A percentile compares a stretch with the other conserved stretches of the same genome.
Conservation (phyloP, 2,113 vertebrate genomes). For the Noturus placidus region DNA sequence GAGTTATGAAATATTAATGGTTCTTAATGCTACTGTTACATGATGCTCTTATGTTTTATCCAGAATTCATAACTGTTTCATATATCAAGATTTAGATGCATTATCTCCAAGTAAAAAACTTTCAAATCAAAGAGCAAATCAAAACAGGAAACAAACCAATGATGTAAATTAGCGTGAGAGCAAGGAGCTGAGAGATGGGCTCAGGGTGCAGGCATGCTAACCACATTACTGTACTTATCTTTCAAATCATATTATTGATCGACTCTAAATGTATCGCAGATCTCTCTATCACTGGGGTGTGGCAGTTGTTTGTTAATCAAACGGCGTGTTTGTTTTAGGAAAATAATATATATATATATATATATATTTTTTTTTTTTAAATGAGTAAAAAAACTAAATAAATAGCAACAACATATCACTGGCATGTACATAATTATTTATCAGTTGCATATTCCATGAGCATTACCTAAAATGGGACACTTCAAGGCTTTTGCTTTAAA, state of each 20-base stretch:
- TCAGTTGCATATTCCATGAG: neutral
- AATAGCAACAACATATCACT: neutral
- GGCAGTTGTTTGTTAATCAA: conserved; percentile 7
- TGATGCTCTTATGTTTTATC: neutral
- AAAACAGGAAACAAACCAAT: neutral
- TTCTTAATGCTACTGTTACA: conserved; percentile 13
- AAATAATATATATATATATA: too few relatives aligned
- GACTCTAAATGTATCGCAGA: neutral
- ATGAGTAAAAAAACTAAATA: neutral
- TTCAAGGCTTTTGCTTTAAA: neutral
- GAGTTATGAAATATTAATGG: conserved; percentile 29
- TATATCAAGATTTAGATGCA: neutral
- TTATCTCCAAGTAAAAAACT: neutral
- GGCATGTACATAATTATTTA: neutral
- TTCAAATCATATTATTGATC: neutral
- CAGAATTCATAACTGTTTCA: neutral
- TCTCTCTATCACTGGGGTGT: neutral
- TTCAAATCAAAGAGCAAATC: neutral
- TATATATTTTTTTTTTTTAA: neutral
- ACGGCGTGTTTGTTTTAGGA: neutral
- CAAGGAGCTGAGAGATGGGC: neutral
- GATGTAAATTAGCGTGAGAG: neutral
- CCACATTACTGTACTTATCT: neutral
- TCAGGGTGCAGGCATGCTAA: neutral
- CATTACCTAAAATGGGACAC: neutral